A percentile compares a stretch with the other conserved stretches of the same genome.
phyloP scores from a whole-genome alignment of 2,113 vertebrate species.

The Spilogale gracilis region DNA sequence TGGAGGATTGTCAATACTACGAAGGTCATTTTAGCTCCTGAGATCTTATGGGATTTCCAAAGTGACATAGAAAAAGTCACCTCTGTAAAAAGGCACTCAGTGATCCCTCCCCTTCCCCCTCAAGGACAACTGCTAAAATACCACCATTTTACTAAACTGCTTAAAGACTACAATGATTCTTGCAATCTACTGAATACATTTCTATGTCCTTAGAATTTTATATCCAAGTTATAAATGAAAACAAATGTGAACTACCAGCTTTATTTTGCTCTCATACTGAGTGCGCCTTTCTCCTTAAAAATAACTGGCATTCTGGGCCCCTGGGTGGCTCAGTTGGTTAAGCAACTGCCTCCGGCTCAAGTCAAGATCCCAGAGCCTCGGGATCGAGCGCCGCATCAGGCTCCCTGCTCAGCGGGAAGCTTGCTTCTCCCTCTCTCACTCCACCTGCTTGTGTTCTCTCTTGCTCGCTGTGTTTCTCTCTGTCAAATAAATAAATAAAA shows the following conservation, averaged over 20 bases:
- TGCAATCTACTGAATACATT: neutral
- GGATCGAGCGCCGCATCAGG: too few relatives aligned
- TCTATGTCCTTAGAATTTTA: neutral
- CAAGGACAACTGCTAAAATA: neutral
- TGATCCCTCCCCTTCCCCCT: neutral
- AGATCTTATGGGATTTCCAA: neutral
- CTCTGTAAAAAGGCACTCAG: neutral
- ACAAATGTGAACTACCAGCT: neutral
- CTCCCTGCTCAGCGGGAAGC: too few relatives aligned
- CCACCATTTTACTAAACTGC: neutral
- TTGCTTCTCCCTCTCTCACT: too few relatives aligned
- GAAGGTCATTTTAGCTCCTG: conserved; percentile 88
- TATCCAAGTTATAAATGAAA: neutral
- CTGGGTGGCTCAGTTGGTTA: too few relatives aligned
- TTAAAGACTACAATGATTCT: neutral
- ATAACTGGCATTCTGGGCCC: too few relatives aligned
- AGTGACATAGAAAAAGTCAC: neutral
- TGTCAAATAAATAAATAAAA: too few relatives aligned
- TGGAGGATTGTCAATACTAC: conserved; percentile 90
- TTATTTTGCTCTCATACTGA: neutral
- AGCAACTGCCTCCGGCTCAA: too few relatives aligned
- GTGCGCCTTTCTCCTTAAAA: neutral
- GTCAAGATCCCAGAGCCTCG: too few relatives aligned
- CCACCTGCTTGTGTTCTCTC: too few relatives aligned
- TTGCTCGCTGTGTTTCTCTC: too few relatives aligned